Base-by-base conservation (phyloP, 2,113 vertebrate genomes). In the Barnardius zonarius region DNA sequence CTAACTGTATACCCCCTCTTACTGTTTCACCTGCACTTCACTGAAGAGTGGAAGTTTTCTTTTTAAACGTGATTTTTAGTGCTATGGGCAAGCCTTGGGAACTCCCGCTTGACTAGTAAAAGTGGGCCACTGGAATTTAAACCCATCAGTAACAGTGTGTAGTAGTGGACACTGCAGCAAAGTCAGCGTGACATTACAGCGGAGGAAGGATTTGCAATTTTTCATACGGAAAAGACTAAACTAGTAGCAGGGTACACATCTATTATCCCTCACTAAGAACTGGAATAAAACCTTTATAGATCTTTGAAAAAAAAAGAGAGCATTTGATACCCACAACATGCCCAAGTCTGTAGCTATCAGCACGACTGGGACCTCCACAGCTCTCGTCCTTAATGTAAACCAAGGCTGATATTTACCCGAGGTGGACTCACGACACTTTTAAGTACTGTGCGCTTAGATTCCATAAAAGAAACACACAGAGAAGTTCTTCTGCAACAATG, bases 401-500 rank as follows among this genome's bases (percentile, higher is more conserved):
- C 41, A 12, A 59, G 41, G 62, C 23, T 31, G 39, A 25, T 88
- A 91, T 70, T 68, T 67, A 35, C 90, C 63, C 52, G 22, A 83
- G 39, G 23, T 19, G 48, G 59, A 82, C 86, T 90, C 94, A 52
- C 2, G 14, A 27, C 17, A 74, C 89, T 93, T 88, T 93, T 49
- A 94, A 86, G 91, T 35, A 90, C 39, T 30, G 49, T 68, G 74
- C 5, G 3, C 72, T 94, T 64, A 78, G 49, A 57, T 68, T 44
- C 35, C 79, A 5, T 52, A 18, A 95, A 83, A 92, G 90, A 94
- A 95, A 88, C 52, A 30, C 37, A 28, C 23, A 23, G 41, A 80
- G 81, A 94, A 96, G 62, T 80, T 95, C 49, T 81, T 76, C 74
- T 82, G 85, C 94, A 96, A 87, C 94, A 96, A 72, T 76, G 81